A percentile compares a stretch with the other conserved stretches of the same genome.
These are phyloP conservation scores for Atherinosoma microstoma DNA, from an alignment of 2,797 vertebrate species.

Conservation along the genomic window DNA sequence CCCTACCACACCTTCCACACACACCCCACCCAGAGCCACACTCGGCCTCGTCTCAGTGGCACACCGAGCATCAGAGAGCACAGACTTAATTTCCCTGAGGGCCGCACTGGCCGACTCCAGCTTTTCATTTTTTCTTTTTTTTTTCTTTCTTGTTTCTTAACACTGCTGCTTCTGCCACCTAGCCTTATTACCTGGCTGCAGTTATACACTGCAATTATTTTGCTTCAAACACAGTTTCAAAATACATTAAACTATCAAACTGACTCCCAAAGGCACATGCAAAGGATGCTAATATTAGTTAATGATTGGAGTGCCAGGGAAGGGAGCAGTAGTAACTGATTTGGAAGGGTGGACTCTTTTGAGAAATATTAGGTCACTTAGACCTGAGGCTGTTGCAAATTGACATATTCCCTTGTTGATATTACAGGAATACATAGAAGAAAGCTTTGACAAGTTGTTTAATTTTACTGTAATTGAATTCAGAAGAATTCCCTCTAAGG, in stretches of 20 bases:
- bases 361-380: constrained; percentile 33
- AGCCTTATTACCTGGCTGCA: constrained; percentile 71
- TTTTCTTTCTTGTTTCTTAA: constrained; percentile 20
- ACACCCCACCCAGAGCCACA: neutral
- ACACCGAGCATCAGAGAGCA: constrained; percentile 51
- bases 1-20: constrained; percentile 2
- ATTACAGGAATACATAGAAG: constrained; percentile 28
- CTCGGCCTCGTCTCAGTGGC: constrained; percentile 42
- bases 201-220: constrained; percentile 61
- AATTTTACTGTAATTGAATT: constrained; percentile 30
- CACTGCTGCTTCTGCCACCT: constrained; percentile 52
- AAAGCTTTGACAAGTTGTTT: constrained; percentile 16
- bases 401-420: constrained; percentile 22
- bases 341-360: constrained; percentile 32
- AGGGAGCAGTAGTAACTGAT: constrained; percentile 48
- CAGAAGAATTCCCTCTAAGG: constrained; percentile 15
- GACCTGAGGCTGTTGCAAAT: constrained; percentile 37
- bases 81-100: constrained; percentile 79
- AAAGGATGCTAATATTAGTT: constrained; percentile 62
- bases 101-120: constrained; percentile 47
- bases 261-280: constrained; percentile 43
- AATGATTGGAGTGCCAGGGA: constrained; percentile 51
- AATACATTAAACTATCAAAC: constrained; percentile 59
- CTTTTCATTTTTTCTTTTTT: neutral
- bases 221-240: constrained; percentile 66